phyloP scores from a whole-genome alignment of 2,113 vertebrate species.

The Pseudorasbora parva region DNA sequence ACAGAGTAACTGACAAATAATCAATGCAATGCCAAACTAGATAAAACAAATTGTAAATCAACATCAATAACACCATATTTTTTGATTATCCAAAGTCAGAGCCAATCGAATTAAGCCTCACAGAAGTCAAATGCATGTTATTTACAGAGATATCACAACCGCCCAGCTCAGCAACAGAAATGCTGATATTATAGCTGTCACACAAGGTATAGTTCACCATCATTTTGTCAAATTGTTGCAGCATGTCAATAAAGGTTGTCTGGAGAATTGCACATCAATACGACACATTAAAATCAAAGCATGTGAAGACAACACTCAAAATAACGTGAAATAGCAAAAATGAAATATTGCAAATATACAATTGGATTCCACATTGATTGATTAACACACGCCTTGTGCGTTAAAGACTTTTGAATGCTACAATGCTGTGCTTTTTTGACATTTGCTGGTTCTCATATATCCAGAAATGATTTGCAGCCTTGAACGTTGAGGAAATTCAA shows the following conservation, averaged over 20 bases:
- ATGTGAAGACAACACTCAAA: not conserved
- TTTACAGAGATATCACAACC: not conserved
- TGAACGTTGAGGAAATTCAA: not conserved
- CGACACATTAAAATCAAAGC: not conserved
- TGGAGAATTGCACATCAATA: constrained; percentile 27
- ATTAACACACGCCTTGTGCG: not conserved
- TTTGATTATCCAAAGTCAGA: not conserved
- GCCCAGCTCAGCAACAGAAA: not conserved
- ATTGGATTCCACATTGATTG: not conserved
- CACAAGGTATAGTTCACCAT: constrained; percentile 17
- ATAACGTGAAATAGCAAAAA: not conserved
- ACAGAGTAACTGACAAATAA: not conserved
- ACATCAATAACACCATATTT: not conserved
- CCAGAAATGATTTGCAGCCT: constrained; percentile 13
- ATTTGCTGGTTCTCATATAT: not conserved
- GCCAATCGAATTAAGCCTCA: not conserved
- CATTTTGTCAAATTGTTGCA: constrained; percentile 26
- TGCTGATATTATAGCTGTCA: constrained; percentile 23
- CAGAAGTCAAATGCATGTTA: not conserved
- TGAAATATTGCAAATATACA: not conserved
- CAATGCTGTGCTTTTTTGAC: not conserved
- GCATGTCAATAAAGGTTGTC: constrained; percentile 21
- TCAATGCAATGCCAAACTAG: not conserved
- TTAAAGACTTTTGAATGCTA: constrained; percentile 3
- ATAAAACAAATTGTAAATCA: not conserved